Conservation (phyloP, 2,113 vertebrate species). For the Burhinus oedicnemus region DNA sequence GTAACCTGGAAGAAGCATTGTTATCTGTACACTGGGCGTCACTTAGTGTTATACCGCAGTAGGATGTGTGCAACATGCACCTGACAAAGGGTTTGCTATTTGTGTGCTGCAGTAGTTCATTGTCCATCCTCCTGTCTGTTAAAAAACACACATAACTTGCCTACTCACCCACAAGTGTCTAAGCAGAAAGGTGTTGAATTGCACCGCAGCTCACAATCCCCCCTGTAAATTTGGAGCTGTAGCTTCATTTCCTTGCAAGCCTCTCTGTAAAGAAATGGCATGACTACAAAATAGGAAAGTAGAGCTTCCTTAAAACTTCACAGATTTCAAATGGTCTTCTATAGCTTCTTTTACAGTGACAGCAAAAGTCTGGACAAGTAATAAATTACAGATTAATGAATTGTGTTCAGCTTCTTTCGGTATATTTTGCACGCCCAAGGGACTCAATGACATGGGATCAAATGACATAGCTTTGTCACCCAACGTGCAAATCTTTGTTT, state of each 20-base stretch:
- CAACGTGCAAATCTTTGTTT: not conserved
- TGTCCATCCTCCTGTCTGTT: not conserved
- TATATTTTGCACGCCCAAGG: not conserved
- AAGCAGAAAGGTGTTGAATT: not conserved
- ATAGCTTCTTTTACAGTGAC: not conserved
- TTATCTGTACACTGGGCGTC: not conserved
- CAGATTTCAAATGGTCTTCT: not conserved
- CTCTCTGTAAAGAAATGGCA: not conserved
- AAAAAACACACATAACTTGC: not conserved
- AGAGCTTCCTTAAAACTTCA: not conserved
- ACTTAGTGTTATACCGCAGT: too few species aligned
- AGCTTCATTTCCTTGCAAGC: not conserved
- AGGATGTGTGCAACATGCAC: rapidly evolving
- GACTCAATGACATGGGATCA: too few species aligned
- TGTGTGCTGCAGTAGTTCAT: not conserved
- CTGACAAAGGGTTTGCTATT: not conserved
- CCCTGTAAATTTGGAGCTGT: not conserved
- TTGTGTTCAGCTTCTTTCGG: not conserved
- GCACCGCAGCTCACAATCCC: not conserved
- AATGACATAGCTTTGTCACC: not conserved
- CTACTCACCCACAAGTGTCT: too few species aligned
- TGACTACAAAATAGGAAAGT: rapidly evolving
- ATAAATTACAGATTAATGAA: not conserved
- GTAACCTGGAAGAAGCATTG: not conserved
- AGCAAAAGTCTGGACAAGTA: not conserved